Base-by-base conservation (phyloP, 2,888 invertebrate species). In the Coenonympha arcania region DNA sequence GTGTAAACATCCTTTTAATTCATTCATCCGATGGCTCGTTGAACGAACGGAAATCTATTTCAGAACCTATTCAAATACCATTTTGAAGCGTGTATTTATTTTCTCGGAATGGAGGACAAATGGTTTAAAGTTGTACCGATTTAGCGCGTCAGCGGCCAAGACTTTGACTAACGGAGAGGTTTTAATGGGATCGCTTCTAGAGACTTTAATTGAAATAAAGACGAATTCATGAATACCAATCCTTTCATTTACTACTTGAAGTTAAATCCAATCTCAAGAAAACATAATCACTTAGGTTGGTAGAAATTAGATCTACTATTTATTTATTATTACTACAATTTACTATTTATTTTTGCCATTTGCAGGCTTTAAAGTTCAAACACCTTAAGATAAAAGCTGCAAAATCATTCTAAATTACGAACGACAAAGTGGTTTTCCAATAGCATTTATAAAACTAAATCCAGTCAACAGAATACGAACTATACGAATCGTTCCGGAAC, bases 101-200 rank as follows among this genome's bases (percentile, higher is more conserved):
- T 53, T 37, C 26, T 16, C 22, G 6, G 18, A 43, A 50, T 53
- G 46, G 46, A 53, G 34, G 45, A 43, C 50, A 53, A 53, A 53
- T 53, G 53, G 53, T 50, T 46, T 50, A 42, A 50, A 43, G 42
- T 49, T 53, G 53, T 53, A 39, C 34, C 53, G 50, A 53, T 53
- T 46, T 50, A 15, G 19, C 50, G 50, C 33, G 28, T 31, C 50
- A 39, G 13, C 33, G 46, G 22, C 33, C 11, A 19, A 20, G 34
- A 24, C 52, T 49, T 50, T 31, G 53, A 53, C 45, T 44, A 30
- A 24, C 28, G 45, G 50, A 30, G 31, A 41, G 26, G n/a, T n/a
- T n/a, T 33, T n/a, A n/a, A n/a, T n/a, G n/a, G n/a, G n/a, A n/a
- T n/a, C n/a, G n/a, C n/a, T n/a, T n/a, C n/a, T n/a, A n/a, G n/a